Conservation (phyloP, 2,113 vertebrate genomes). For the Parotia lawesii region DNA sequence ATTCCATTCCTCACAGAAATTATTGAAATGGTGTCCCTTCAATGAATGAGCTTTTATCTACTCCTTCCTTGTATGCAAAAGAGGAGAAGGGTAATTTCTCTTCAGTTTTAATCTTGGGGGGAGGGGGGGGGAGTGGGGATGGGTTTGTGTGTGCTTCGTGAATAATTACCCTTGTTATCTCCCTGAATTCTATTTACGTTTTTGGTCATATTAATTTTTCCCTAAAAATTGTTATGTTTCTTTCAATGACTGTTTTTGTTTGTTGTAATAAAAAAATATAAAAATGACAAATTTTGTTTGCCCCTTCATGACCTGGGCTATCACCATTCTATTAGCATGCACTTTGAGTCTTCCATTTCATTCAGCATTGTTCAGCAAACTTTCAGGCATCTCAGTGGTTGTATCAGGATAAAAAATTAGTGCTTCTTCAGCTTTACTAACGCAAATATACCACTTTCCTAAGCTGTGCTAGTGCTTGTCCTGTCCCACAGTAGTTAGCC, state of each 20-base stretch:
- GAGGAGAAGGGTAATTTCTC: not conserved
- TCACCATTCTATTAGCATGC: not conserved
- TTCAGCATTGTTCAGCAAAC: not conserved
- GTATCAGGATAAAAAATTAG: not conserved
- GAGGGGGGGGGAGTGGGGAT: fast-evolving
- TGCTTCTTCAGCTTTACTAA: not conserved
- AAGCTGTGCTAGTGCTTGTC: not conserved
- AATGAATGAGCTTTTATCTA: not conserved
- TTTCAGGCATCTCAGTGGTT: not conserved
- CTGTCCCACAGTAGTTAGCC: not conserved
- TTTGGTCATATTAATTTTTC: not conserved
- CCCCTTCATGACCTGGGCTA: not conserved
- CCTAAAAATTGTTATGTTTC: fast-evolving
- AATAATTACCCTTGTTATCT: not conserved
- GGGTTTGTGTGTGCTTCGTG: not conserved
- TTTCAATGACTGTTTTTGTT: not conserved
- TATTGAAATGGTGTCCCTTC: not conserved
- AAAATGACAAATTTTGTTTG: not conserved
- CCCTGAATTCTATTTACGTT: not conserved
- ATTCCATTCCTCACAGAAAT: not conserved
- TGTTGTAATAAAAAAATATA: no score
- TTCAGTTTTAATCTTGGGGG: not conserved
- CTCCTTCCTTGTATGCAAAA: not conserved
- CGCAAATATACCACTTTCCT: not conserved
- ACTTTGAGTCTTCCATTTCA: not conserved